Evolutionary conservation across 1,140 invertebrate species (phyloP).

Genomic region (Coptotermes formosanus): DNA sequence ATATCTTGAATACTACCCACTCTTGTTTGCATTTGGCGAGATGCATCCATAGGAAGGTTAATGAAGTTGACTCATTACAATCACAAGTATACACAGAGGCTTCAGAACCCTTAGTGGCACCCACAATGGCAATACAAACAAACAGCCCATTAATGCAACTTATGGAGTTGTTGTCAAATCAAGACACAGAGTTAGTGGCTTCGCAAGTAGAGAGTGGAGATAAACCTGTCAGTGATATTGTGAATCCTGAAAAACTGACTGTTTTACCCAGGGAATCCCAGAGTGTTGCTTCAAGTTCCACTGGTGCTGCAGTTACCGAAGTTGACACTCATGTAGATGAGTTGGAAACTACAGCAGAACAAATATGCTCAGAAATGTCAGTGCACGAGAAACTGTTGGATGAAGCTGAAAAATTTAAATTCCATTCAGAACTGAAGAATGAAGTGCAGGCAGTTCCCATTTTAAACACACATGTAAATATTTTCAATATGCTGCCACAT

Average conservation of each 20-base stretch:
- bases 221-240: not conserved
- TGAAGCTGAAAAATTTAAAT: not conserved
- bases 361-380: slow-evolving; percentile 38
- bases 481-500: not conserved
- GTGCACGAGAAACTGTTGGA: slow-evolving; percentile 32
- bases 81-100: too few relatives aligned
- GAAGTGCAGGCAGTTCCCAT: not conserved
- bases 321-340: slow-evolving; percentile 36
- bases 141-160: too few relatives aligned
- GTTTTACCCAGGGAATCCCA: too few relatives aligned
- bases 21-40: too few relatives aligned
- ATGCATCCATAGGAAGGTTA: too few relatives aligned
- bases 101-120: too few relatives aligned
- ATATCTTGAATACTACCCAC: too few relatives aligned
- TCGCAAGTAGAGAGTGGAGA: not conserved
- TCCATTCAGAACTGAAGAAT: not conserved
- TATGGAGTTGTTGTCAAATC: not conserved
- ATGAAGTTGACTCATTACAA: too few relatives aligned
- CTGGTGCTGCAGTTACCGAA: not conserved
- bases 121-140: too few relatives aligned
- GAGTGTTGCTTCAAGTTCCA: too few relatives aligned
- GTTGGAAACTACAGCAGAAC: slow-evolving; percentile 38
- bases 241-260: not conserved
- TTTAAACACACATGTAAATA: not conserved
- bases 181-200: not conserved